Percentiles rank a stretch among this genome's conserved stretches.
phyloP scores from a whole-genome alignment of 2,113 vertebrate genomes.

The Notothenia rossii region DNA sequence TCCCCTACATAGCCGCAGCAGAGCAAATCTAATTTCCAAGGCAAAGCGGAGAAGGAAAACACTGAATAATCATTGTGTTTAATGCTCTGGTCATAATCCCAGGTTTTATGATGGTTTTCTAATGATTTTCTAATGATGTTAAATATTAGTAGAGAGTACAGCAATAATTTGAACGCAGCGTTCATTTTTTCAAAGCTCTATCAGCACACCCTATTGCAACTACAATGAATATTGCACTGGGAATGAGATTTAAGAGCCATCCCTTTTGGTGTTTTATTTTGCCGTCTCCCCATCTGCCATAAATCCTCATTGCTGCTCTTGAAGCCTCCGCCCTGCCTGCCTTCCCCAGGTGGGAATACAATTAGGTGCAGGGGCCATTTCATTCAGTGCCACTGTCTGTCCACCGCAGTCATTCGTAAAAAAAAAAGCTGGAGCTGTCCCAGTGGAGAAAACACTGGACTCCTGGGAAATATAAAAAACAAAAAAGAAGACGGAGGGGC shows the following conservation, averaged over 20 bases:
- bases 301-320: conserved; percentile 85
- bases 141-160: conserved; percentile 89
- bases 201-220: conserved; percentile 82
- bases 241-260: conserved; percentile 87
- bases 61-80: conserved; percentile 90
- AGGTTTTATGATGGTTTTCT: conserved; percentile 90
- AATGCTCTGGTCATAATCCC: conserved; percentile 89
- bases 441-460: conserved; percentile 76
- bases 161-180: conserved; percentile 86
- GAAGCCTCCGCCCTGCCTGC: conserved; percentile 76
- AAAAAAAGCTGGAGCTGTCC: conserved; percentile 67
- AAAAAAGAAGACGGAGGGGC: conserved; percentile 50
- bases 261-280: conserved; percentile 87
- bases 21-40: conserved; percentile 86
- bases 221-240: conserved; percentile 84
- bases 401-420: conserved; percentile 81
- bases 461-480: conserved; percentile 82
- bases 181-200: conserved; percentile 78
- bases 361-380: conserved; percentile 85
- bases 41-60: conserved; percentile 81
- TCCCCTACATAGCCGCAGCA: conserved; percentile 70
- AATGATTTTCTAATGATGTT: conserved; percentile 91
- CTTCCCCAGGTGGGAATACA: conserved; percentile 86
- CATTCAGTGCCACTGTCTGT: conserved; percentile 82
- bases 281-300: conserved; percentile 81